Evolutionary conservation across 1,140 invertebrate genomes (phyloP), one percentile per base, ranked within the genome.

Genomic region (Hylaeus volcanicus): DNA sequence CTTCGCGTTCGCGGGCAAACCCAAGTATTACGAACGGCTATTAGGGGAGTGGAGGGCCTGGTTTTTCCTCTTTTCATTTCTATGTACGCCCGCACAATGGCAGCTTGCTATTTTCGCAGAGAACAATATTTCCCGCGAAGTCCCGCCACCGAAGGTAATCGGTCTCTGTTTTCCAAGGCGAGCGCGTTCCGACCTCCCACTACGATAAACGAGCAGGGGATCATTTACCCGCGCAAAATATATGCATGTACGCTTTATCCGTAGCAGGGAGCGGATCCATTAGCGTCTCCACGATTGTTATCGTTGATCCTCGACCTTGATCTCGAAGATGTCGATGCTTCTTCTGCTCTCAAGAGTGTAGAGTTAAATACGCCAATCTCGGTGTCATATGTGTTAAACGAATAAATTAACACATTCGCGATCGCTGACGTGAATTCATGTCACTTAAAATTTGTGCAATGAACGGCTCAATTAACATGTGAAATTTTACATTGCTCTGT

Each of bases 61-160:
- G 37, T 79, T 79, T 73, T 41, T 83, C 58, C 60, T 12, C 14
- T 69, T 41, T 51, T 65, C 65, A 53, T 75, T 64, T 70, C 43
- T 75, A n/a, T 15, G 26, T 9, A 41, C 41, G 39, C 0, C 5
- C 9, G 39, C n/a, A 72, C 76, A 73, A 63, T 79, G 51, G 41
- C 48, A 1, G 45, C 26, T 12, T 14, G 45, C 45, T 56, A 65
- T 41, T 48, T 69, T 64, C 56, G 9, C 37, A 39, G 41, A 37
- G 76, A 73, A 79, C 68, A 82, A 73, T 73, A 68, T 79, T 82
- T 79, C 51, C 48, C 64, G 65, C 84, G 41, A 65, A 81, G 73
- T 81, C 69, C 41, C 39, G 60, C 55, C 55, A 43, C 43, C 55
- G 5, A 11, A 3, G 8, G 51, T 48, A 73, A 82, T 81, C 78